These are phyloP conservation scores for Loris lydekkerianus DNA, from an alignment of 2,797 vertebrate genomes.

Conservation along the genomic window DNA sequence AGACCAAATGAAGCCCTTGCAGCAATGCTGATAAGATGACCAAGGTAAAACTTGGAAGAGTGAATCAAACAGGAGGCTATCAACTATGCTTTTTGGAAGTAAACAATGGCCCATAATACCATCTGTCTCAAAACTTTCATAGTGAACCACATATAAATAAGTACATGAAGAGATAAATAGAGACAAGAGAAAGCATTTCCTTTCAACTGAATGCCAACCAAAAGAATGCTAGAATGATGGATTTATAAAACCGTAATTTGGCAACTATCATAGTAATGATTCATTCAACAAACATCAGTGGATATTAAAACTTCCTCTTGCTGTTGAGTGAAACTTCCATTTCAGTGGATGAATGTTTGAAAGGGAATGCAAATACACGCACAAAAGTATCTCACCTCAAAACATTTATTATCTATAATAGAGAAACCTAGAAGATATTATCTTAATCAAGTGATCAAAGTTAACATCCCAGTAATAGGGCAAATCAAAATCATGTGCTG, in stretches of 20 bases:
- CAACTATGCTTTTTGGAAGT: no score
- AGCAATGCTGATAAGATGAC: no score
- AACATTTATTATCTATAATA: conserved; percentile 13
- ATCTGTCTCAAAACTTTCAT: no score
- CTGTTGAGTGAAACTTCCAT: conserved; percentile 13
- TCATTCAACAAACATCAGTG: conserved; percentile 38
- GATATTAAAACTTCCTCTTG: not conserved
- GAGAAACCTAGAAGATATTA: not conserved
- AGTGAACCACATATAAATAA: not conserved
- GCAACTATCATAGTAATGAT: not conserved
- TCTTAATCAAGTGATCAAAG: conserved; percentile 18
- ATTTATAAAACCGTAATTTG: conserved; percentile 59
- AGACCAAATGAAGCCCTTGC: no score
- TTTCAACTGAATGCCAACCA: conserved; percentile 43
- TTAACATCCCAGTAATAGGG: not conserved
- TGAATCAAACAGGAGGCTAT: no score
- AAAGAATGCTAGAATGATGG: not conserved
- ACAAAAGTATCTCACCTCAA: not conserved
- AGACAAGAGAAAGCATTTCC: conserved; percentile 37
- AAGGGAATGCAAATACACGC: not conserved
- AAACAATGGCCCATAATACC: no score
- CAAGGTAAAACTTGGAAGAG: no score
- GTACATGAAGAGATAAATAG: not conserved
- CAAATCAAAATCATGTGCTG: conserved; percentile 4
- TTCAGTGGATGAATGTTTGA: conserved; percentile 20